Conservation (phyloP, 2,797 vertebrate species). For the Mus spretus region DNA sequence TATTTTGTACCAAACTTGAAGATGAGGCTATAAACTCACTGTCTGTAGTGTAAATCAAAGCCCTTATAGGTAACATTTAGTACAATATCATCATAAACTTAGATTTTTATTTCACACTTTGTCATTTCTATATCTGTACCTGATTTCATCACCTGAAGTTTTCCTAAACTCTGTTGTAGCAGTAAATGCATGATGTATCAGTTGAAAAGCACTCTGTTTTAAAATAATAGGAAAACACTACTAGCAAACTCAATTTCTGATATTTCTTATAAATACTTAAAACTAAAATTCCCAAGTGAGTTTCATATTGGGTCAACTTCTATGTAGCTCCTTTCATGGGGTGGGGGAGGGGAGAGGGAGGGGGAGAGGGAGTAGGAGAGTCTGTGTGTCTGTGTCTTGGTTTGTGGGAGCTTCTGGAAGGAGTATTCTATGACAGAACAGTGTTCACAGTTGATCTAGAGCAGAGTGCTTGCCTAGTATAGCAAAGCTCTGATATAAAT, state of each 20-base stretch:
- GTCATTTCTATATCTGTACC: background rate
- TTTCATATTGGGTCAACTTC: background rate
- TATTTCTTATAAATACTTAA: background rate
- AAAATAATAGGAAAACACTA: background rate
- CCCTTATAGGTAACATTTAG: background rate
- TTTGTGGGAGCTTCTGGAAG: background rate
- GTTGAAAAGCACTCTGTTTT: background rate
- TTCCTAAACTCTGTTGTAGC: background rate
- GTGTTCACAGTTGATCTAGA: background rate
- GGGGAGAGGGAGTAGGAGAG: too few relatives aligned
- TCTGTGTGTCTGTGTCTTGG: background rate
- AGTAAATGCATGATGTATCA: background rate
- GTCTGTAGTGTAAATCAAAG: background rate
- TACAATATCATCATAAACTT: background rate
- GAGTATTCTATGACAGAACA: background rate
- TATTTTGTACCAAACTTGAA: background rate
- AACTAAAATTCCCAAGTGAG: background rate
- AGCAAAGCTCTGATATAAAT: background rate
- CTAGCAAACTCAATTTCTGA: background rate
- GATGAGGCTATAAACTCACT: background rate
- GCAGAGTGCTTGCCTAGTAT: background rate
- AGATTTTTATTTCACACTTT: conserved; percentile 2
- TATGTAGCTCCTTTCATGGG: background rate
- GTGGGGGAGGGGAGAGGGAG: too few relatives aligned
- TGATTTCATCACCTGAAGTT: background rate